Conservation (phyloP, 2,888 invertebrate species). For the Caenorhabditis sinica region DNA sequence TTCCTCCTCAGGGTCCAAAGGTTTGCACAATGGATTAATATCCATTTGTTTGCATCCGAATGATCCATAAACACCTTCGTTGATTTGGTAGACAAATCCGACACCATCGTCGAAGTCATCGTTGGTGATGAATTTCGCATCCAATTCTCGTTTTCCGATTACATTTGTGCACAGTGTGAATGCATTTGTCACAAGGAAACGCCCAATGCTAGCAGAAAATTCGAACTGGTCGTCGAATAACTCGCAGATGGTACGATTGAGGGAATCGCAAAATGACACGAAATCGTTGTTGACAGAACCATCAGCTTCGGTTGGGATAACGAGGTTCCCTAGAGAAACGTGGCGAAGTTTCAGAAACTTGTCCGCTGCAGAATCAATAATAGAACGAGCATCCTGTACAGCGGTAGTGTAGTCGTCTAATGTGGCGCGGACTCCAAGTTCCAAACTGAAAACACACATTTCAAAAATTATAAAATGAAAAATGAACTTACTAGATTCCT, state of each 20-base stretch:
- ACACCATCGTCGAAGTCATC: conserved; percentile 76
- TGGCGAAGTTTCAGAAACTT: conserved; percentile 42
- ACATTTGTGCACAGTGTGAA: conserved; percentile 94
- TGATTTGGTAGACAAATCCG: conserved; percentile 80
- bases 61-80: conserved; percentile 87
- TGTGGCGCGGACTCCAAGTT: conserved; percentile 38
- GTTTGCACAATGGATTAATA: conserved; percentile 76
- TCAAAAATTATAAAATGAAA: background rate
- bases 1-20: conserved; percentile 64
- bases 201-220: conserved; percentile 96
- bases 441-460: conserved; percentile 43
- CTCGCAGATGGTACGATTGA: conserved; percentile 90
- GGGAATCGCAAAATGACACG: conserved; percentile 88
- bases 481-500: conserved; percentile 84
- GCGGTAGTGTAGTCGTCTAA: conserved; percentile 45
- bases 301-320: conserved; percentile 33
- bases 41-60: conserved; percentile 86
- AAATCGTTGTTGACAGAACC: conserved; percentile 13
- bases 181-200: conserved; percentile 96
- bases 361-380: conserved; percentile 36
- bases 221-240: conserved; percentile 89
- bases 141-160: conserved; percentile 89
- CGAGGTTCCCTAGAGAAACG: conserved; percentile 51
- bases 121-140: conserved; percentile 78
- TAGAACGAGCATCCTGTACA: conserved; percentile 55